These are phyloP conservation scores for Circaetus gallicus DNA, from an alignment of 2,113 vertebrate species.

Conservation along the genomic window DNA sequence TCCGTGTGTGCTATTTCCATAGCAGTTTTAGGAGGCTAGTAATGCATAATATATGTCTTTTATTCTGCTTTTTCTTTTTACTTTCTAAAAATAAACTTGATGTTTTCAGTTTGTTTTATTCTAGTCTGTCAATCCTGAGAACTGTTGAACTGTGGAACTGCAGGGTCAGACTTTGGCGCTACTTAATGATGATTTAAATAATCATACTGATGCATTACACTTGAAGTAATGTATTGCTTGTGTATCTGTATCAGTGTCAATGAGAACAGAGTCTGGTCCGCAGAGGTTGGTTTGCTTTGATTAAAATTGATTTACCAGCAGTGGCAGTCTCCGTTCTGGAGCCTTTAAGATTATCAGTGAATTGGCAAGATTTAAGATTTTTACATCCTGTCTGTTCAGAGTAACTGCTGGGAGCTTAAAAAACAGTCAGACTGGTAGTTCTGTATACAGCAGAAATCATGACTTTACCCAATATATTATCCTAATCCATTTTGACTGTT, in stretches of 20 bases:
- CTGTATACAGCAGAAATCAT: background rate
- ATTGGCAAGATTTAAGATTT: background rate
- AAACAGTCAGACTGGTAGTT: background rate
- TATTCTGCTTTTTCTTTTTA: background rate
- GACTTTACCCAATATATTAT: background rate
- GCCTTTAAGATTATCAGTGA: background rate
- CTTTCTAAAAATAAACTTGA: background rate
- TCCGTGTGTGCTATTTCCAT: background rate
- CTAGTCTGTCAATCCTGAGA: background rate
- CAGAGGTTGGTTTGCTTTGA: background rate
- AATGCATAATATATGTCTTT: background rate
- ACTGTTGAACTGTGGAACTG: background rate
- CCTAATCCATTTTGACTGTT: slow-evolving; percentile 31
- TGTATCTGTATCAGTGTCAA: background rate
- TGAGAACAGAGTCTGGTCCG: accelerated
- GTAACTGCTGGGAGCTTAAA: background rate
- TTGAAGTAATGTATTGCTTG: background rate
- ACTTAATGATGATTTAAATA: background rate
- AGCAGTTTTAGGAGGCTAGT: background rate
- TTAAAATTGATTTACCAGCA: background rate
- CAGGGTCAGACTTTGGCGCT: background rate
- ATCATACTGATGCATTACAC: background rate
- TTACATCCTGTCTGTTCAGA: slow-evolving; percentile 1
- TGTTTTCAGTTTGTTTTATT: background rate
- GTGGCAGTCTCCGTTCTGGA: background rate